Conservation (phyloP, 2,888 invertebrate genomes). For the Hyposoter didymator region DNA sequence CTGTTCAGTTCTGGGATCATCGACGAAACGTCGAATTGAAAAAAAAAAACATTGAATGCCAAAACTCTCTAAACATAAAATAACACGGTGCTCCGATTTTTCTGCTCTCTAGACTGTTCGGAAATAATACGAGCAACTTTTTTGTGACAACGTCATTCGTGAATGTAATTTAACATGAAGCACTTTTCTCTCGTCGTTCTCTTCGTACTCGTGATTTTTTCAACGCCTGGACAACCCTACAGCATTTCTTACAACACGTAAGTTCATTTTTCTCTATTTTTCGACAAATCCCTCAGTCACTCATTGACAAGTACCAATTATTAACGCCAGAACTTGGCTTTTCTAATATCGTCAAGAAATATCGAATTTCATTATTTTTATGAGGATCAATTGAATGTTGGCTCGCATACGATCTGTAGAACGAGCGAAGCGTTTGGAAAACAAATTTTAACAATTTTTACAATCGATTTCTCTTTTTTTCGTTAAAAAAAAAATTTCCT, state of each 20-base stretch:
- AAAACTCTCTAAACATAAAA: neutral
- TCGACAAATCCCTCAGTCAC: neutral
- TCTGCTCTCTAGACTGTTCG: neutral
- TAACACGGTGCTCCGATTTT: neutral
- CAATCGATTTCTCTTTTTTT: neutral
- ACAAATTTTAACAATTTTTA: neutral
- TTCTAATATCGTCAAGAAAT: neutral
- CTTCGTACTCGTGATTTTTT: constrained; percentile 77
- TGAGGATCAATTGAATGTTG: neutral
- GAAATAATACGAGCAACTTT: neutral
- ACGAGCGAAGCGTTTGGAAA: neutral
- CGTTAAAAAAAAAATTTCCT: neutral
- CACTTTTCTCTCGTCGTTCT: constrained; percentile 74
- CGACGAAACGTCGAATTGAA: constrained; percentile 10
- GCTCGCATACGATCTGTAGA: neutral
- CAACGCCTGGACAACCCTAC: constrained; percentile 75
- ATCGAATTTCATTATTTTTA: neutral
- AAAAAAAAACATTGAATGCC: neutral
- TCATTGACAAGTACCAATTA: neutral
- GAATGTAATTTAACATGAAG: constrained; percentile 77
- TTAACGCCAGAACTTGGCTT: neutral
- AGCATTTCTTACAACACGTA: constrained; percentile 80
- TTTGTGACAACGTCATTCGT: neutral
- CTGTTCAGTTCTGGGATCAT: constrained; percentile 47
- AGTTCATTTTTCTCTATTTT: constrained; percentile 68